Base-by-base conservation (phyloP, 2,113 vertebrate genomes). In the Corydoras maculifer region DNA sequence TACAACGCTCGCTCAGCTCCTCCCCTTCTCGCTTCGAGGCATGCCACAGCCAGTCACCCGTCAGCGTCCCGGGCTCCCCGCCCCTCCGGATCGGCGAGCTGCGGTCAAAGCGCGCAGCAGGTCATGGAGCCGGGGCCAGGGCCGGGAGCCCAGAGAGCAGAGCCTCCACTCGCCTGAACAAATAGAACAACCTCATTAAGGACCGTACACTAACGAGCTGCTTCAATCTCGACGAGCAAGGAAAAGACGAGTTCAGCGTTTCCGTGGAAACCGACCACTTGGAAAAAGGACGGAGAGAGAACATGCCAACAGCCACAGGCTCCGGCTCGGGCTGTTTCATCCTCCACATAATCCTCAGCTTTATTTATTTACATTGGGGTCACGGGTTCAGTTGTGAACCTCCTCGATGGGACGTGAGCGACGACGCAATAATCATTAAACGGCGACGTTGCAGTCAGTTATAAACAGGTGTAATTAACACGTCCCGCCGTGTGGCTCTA, bases 1-100 rank as follows among this genome's bases (percentile, higher is more conserved):
- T 99, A 81, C 96, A 97, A 81, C 94, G 94, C 83, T 97, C 96
- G 0, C 86, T 94, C 62, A 98, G 95, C 84, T 96, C 95, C 81
- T 98, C 95, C 72, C 92, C 96, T 0, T 97, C 95, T 25, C 89
- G 94, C 75, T 89, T 91, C 73, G 95, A 95, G 73, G 87, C 90
- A 75, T 94, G 91, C 68, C 93, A 92, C 82, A 95, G 93, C 90
- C 94, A 90, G 84, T 95, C 94, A 0, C 93, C 94, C 11, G 92
- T 93, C 29, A 94, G 93, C 83, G 88, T 93, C 78, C 93, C 94
- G 4, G 91, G 94, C 68, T 96, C 94, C 53, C 94, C 94, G 9
- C 93, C 92, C 14, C 93, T 92, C 54, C 92, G 92, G 65, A 91
- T 92, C 50, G 87, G 89, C 77, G 93, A 92, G 80, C 87, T 90